Evolutionary conservation across 2,888 invertebrate genomes (phyloP), one percentile per base, ranked within the genome.

Genomic region (Merodon equestris): DNA sequence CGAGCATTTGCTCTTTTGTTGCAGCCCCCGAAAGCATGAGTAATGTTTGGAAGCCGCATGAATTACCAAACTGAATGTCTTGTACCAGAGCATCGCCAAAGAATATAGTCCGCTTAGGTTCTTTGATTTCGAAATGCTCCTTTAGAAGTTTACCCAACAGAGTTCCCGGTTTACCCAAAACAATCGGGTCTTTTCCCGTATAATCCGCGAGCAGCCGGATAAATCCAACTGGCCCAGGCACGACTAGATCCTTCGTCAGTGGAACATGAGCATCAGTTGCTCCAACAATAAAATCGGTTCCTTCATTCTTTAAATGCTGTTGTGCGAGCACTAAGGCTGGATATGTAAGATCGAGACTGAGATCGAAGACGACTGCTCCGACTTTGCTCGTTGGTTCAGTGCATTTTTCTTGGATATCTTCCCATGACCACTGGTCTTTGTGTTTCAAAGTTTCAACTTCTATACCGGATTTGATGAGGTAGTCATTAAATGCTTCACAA

Each of bases 21-120:
- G 84, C 82, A 13, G 83, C 83, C n/a, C 88, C 88, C 0, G 93
- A 93, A 7, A 95, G 89, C 0, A 96, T 93, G 10, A 95, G 88
- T 34, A 96, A 86, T 0, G 95, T 94, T 84, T 92, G 91, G 85
- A 95, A 92, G 0, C 94, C 94, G 81, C 91, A 92, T 9, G 91
- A 90, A 76, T 91, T 92, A 0, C 94, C 96, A 83, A 96, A 91
- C 1, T 91, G 90, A 50, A 96, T 92, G 87, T 96, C 96, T 84
- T 95, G 95, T 71, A 93, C 92, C 50, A 94, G 91, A 92, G 94
- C 92, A 86, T 96, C 96, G 44, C 96, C 96, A 83, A 96, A 92
- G 90, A 96, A 95, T 9, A 97, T 87, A 0, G 94, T 93, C 81
- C 93, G 90, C 47, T 90, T 89, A 0, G 95, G 92, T 82, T 94